These are phyloP conservation scores for Poecilia latipinna DNA, from an alignment of 2,113 vertebrate species.

Conservation along the genomic window DNA sequence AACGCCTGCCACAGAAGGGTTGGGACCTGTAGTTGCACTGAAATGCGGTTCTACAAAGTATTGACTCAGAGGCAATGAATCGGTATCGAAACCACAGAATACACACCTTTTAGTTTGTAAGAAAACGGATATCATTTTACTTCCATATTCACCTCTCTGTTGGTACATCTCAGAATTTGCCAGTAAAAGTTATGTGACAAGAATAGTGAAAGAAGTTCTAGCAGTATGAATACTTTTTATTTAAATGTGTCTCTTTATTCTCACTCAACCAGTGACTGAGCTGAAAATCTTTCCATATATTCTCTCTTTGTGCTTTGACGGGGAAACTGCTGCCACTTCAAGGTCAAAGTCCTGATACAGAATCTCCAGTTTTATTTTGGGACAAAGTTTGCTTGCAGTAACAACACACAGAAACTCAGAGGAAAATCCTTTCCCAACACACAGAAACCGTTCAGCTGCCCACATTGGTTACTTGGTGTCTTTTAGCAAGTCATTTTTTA, in stretches of 20 bases:
- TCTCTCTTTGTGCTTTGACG: slow-evolving; percentile 8
- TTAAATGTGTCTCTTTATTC: not conserved
- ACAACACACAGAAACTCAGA: slow-evolving; percentile 14
- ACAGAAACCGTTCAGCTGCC: not conserved
- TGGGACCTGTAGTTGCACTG: no score
- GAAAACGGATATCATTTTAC: no score
- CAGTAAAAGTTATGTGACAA: not conserved
- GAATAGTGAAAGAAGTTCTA: not conserved
- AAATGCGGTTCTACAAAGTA: no score
- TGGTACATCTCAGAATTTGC: no score
- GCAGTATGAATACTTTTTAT: not conserved
- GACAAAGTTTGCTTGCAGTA: slow-evolving; percentile 23
- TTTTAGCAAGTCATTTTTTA: not conserved
- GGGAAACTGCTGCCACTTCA: slow-evolving; percentile 17
- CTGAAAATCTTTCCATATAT: slow-evolving; percentile 8
- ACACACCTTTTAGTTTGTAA: not conserved
- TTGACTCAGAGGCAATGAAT: no score
- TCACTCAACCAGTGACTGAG: not conserved
- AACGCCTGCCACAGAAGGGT: no score
- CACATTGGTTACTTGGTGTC: not conserved
- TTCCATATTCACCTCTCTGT: no score
- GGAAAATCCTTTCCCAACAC: not conserved
- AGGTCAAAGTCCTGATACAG: slow-evolving; percentile 31
- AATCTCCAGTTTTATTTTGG: slow-evolving; percentile 45
- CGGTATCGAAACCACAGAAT: no score